A percentile compares a stretch with the other conserved stretches of the same genome.
phyloP scores from a whole-genome alignment of 2,797 vertebrate genomes.

The Anolis apletophallus region DNA sequence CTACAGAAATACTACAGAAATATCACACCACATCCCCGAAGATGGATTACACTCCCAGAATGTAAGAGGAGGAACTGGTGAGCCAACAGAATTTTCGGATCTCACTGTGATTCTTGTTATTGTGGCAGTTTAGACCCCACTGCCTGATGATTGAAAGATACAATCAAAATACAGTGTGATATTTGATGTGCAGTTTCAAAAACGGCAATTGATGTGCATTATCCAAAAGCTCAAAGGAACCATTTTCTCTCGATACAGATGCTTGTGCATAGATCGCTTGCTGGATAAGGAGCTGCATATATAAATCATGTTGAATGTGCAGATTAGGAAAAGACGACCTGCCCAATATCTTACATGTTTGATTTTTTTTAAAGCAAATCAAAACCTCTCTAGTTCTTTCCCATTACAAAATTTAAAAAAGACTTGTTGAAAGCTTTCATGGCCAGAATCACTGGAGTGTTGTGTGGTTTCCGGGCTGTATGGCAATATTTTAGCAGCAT shows the following conservation, averaged over 20 bases:
- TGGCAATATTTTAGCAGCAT: too few relatives aligned
- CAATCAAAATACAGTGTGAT: neutral
- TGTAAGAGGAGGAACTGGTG: neutral
- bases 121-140: neutral
- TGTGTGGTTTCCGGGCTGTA: too few relatives aligned
- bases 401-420: too few relatives aligned
- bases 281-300: neutral
- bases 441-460: too few relatives aligned
- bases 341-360: too few relatives aligned
- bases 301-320: neutral
- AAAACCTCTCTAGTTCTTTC: too few relatives aligned
- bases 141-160: neutral
- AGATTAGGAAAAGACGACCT: too few relatives aligned
- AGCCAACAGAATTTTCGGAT: neutral
- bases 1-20: neutral
- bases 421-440: too few relatives aligned
- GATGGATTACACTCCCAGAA: neutral
- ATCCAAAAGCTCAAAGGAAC: neutral
- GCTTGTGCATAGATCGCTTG: neutral
- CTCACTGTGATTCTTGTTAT: neutral
- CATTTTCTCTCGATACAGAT: neutral
- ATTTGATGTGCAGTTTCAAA: neutral
- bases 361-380: too few relatives aligned
- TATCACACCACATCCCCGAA: accelerated
- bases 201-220: neutral